Percentiles rank a stretch among this genome's conserved stretches.
Conservation (phyloP, 2,113 vertebrate genomes). For the Rutilus rutilus region DNA sequence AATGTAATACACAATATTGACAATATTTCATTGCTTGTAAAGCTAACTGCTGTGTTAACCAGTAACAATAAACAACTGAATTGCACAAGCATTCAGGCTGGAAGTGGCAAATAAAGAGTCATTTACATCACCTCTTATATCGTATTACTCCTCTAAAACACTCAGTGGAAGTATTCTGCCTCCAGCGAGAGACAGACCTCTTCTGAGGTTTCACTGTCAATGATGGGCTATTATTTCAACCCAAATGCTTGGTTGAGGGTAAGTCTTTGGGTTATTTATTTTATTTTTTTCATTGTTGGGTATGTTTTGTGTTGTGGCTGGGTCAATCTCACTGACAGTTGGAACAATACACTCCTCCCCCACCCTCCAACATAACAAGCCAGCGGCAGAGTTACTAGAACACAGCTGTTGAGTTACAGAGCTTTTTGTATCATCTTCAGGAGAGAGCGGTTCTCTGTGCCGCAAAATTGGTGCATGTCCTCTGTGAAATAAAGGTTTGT, state of each 20-base stretch:
- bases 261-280: neutral
- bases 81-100: neutral
- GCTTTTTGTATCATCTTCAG: neutral
- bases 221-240: too few species aligned
- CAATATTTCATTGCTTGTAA: constrained; percentile 15
- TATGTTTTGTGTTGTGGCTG: neutral
- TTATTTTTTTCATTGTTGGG: neutral
- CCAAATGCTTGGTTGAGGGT: too few species aligned
- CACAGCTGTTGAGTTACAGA: neutral
- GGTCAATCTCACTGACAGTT: neutral
- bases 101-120: neutral
- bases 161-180: neutral
- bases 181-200: neutral
- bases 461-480: neutral
- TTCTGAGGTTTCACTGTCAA: neutral
- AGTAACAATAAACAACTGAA: constrained; percentile 28
- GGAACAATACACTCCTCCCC: neutral
- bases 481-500: neutral
- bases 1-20: constrained; percentile 11
- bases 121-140: constrained; percentile 12
- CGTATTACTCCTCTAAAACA: neutral
- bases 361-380: neutral
- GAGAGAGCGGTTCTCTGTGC: neutral
- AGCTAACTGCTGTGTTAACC: neutral
- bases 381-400: neutral